Conservation (phyloP, 2,797 vertebrate species). For the Sandelia bainsii region DNA sequence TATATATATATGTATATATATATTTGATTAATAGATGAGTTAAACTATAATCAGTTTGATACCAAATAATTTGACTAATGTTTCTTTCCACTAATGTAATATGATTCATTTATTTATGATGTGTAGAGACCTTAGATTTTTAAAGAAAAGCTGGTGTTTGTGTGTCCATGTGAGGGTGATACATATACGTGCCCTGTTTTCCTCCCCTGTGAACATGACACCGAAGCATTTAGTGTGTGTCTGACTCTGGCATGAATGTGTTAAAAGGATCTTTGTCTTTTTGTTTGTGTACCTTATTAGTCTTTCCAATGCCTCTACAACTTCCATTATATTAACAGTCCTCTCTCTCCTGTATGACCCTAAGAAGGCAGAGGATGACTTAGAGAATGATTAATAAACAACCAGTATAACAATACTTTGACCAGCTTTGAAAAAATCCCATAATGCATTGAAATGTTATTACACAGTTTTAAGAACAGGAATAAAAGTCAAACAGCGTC, state of each 20-base stretch:
- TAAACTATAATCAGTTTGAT: no score
- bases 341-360: no score
- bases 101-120: no score
- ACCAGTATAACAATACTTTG: background rate
- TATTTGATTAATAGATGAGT: no score
- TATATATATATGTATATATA: no score
- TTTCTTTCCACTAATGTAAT: no score
- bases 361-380: background rate
- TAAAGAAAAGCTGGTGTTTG: no score
- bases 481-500: slow-evolving; percentile 6
- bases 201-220: no score
- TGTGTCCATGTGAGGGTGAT: no score
- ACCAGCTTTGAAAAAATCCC: background rate
- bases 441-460: slow-evolving; percentile 9
- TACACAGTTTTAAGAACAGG: background rate
- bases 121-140: background rate
- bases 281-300: background rate
- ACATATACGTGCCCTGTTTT: background rate
- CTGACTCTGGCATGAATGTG: background rate
- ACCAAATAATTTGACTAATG: no score
- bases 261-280: background rate
- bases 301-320: background rate
- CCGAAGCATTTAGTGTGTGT: background rate
- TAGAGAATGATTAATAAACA: background rate
- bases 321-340: no score